These are phyloP conservation scores for Drosophila basisetae DNA, from an alignment of 2,888 invertebrate genomes.

Conservation along the genomic window DNA sequence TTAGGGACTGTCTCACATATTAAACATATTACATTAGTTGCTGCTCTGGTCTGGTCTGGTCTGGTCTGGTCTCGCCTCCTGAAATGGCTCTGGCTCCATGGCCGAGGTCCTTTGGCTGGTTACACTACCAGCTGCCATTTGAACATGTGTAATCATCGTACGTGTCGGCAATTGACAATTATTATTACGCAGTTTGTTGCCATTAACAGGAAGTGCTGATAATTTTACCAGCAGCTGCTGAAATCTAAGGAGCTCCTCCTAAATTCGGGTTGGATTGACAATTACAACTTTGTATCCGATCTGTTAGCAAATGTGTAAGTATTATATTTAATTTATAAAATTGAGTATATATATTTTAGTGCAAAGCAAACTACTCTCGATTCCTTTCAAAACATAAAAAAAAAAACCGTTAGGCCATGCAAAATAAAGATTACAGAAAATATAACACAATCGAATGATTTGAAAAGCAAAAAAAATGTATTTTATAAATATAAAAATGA, in stretches of 20 bases:
- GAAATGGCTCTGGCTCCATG: constrained; percentile 13
- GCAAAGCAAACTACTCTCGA: not conserved
- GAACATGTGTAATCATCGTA: constrained; percentile 78
- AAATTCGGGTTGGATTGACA: not conserved
- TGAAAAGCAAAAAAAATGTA: not conserved
- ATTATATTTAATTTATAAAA: not conserved
- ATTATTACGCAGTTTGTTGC: constrained; percentile 78
- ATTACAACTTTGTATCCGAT: not conserved
- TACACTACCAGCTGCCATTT: constrained; percentile 62
- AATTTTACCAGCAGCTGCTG: constrained; percentile 47
- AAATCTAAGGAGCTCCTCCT: constrained; percentile 22
- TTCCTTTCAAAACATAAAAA: not conserved
- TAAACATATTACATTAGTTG: constrained; percentile 77
- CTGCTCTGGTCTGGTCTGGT: constrained; percentile 37
- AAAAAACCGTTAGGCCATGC: not conserved
- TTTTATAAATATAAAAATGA: not conserved
- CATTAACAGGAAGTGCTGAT: constrained; percentile 74
- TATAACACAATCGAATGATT: not conserved
- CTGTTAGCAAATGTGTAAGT: not conserved
- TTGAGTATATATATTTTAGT: not conserved
- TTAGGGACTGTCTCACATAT: constrained; percentile 81
- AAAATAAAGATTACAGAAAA: not conserved
- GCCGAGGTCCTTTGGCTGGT: constrained; percentile 12
- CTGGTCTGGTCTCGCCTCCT: constrained; percentile 32
- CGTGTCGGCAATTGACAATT: constrained; percentile 79